Base-by-base conservation (phyloP, 2,797 vertebrate species). In the Columba guinea region DNA sequence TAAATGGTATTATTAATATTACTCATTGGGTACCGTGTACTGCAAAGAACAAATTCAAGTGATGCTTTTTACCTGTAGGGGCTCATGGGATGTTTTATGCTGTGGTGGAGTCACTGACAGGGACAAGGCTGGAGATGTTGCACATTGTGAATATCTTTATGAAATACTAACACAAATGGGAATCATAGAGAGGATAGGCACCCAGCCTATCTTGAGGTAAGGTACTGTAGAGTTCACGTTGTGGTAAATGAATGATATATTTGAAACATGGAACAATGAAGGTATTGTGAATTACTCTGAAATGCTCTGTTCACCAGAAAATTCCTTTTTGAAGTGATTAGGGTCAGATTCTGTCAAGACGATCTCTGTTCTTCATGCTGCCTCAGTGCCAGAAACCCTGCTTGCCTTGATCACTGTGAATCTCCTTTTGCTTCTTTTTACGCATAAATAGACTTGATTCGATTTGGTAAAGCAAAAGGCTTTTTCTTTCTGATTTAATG, bases 101-200 rank as follows among this genome's bases (percentile, higher is more conserved):
- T 30, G 30, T 7, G 41, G 51, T 58, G n/a, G 53, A 68, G 37
- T 37, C 2, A 0, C 34, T 65, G 65, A 8, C 19, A 51, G 59
- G 39, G 32, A 30, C 3, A 5, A 69, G 30, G 34, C 22, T 52
- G 67, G n/a, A 62, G 24, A 22, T 49, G 22, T 11, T 11, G 17
- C 9, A 4, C 30, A 6, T 74, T 0, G 0, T 4, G 32, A 1
- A 4, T 5, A 7, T 28, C 30, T 62, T 13, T 12, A 8, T 55
- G 32, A 75, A 90, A 65, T 79, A 39, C 21, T 34, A 58, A 51
- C 7, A 7, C 7, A 58, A 24, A 16, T 13, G 35, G 28, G 51
- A 35, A 10, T 7, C 0, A 1, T 30, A 7, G 35, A 64, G 28
- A 74, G 35, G 15, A 49, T 0, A 7, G 9, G 13, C 23, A 39